Base-by-base conservation (phyloP, 30 jellyfish, hydroid and myxozoan species). In the Sanderia malayensis region DNA sequence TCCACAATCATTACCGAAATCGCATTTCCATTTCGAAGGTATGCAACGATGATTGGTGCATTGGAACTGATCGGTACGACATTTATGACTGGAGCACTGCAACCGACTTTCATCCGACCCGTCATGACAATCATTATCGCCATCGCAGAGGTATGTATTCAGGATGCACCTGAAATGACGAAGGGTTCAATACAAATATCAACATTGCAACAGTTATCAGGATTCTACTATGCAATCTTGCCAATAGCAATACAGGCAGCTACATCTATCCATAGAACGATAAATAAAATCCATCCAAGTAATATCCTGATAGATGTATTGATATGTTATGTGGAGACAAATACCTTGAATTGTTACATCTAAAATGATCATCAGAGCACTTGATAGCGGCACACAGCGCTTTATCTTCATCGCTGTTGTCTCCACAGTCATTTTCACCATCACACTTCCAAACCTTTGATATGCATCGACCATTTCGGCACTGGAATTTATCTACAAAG, bases 71-170 rank as follows among this genome's bases (percentile, higher is more conserved):
- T 63, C 70, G 8, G 87, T 31, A 65, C 65, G 61, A 75, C 99
- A 93, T 6, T 74, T 85, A 63, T 70, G 85, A 13, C 83, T 46
- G 1, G 73, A 46, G 33, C 99, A 93, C 13, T 67, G 84, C 8
- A 59, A 44, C 15, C 87, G 33, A 28, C 87, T 78, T 64, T 93
- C 99, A 62, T 93, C 99, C 8, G 97, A 87, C 17, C 86, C 82
- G 64, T 93, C 99, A 37, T 71, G 84, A 57, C 99, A 93, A 67
- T 93, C 99, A 52, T 85, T 73, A 49, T 93, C 99, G 15, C 95
- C 96, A 57, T 93, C 99, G 53, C 99, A 93, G 0, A 53, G 58
- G 67, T 80, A 93, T 6, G 85, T 68, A 9, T 80, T 80, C 91
- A 68, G 32, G 21, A 93, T 93, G 66, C 99, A 93, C 57, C 99